Evolutionary conservation across 2,797 vertebrate genomes (phyloP).

Genomic region (Petrocephalus sullivani): DNA sequence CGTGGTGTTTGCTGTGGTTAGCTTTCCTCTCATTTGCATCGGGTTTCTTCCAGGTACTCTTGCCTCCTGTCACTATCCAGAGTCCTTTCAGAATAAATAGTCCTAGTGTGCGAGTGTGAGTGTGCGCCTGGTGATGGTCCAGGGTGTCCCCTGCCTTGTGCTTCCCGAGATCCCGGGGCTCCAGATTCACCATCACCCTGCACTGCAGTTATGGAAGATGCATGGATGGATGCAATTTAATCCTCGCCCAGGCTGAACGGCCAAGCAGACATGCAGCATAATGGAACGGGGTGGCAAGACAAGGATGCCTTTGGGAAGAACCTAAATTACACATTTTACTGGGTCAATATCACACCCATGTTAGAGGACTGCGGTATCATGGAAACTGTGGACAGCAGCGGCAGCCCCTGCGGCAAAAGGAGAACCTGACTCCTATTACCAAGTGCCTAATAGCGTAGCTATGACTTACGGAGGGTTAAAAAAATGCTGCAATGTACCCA

Average conservation of each 20-base stretch:
- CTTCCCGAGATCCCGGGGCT: background rate
- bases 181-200: background rate
- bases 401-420: background rate
- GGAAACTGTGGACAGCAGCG: background rate
- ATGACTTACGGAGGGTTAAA: background rate
- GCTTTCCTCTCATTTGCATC: background rate
- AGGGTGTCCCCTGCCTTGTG: background rate
- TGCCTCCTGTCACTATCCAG: background rate
- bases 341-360: constrained; percentile 9
- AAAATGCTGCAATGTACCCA: background rate
- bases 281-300: background rate
- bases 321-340: background rate
- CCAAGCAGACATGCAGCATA: background rate
- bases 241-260: background rate
- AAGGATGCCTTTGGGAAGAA: background rate
- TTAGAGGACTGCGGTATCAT: constrained; percentile 13
- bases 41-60: background rate
- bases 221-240: background rate
- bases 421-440: background rate
- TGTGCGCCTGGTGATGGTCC: background rate
- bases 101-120: background rate
- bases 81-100: background rate
- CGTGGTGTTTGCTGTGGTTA: background rate
- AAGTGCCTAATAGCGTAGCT: background rate
- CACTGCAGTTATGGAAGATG: background rate